A percentile compares a stretch with the other conserved stretches of the same genome.
Conservation (phyloP, 2,888 invertebrate genomes). For the Anthophora plumipes region DNA sequence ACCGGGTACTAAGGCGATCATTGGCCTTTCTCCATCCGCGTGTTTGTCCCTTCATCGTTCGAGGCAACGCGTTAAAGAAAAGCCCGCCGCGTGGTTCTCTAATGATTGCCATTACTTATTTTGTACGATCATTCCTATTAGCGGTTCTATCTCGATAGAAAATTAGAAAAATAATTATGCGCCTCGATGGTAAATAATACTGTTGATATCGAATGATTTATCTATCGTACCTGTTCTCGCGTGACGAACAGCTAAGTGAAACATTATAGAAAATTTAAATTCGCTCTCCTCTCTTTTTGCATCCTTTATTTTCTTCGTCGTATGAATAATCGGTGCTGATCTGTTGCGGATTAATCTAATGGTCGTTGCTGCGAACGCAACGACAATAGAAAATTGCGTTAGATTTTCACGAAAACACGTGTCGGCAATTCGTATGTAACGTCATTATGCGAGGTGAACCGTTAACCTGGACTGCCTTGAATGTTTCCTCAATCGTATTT, state of each 20-base stretch:
- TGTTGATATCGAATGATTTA: conserved; percentile 43
- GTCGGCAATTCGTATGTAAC: neutral
- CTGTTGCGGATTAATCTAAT: too few relatives aligned
- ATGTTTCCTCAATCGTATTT: neutral
- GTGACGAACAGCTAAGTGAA: neutral
- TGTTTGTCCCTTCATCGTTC: conserved; percentile 14
- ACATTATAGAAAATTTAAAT: neutral
- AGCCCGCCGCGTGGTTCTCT: neutral
- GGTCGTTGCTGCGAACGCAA: neutral
- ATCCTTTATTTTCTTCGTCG: neutral
- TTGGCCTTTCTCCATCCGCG: conserved; percentile 11
- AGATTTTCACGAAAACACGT: neutral
- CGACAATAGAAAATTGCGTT: conserved; percentile 32
- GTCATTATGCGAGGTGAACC: conserved; percentile 6
- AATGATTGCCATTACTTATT: conserved; percentile 40
- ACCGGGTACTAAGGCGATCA: conserved; percentile 17
- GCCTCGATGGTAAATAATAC: conserved; percentile 7
- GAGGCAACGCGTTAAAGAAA: conserved; percentile 23
- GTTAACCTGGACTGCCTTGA: conserved; percentile 34
- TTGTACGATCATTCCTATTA: neutral
- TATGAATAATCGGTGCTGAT: too few relatives aligned
- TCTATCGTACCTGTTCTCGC: neutral
- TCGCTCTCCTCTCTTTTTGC: neutral
- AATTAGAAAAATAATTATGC: conserved; percentile 45
- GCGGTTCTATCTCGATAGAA: conserved; percentile 22